These are phyloP conservation scores for Helicorthomorpha holstii DNA, from an alignment of 1,140 invertebrate genomes.

Conservation along the genomic window DNA sequence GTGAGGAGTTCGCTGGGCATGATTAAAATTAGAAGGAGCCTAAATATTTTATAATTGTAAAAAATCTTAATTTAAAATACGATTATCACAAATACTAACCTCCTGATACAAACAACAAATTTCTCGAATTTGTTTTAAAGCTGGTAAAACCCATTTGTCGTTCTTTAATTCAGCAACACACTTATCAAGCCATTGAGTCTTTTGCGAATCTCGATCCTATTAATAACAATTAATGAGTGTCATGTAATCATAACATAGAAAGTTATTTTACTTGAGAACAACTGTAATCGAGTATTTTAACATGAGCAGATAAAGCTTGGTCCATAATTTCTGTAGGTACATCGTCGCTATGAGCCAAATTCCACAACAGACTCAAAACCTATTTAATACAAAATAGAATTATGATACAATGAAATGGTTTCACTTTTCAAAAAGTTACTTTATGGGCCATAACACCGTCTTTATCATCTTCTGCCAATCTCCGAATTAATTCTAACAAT, in stretches of 20 bases:
- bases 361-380: constrained; percentile 94
- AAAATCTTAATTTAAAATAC: neutral
- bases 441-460: constrained; percentile 98
- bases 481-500: constrained; percentile 79
- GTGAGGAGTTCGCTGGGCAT: constrained; percentile 29
- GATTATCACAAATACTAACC: constrained; percentile 18
- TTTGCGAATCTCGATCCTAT: constrained; percentile 86
- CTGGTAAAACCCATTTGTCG: constrained; percentile 75
- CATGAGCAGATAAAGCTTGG: constrained; percentile 82
- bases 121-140: constrained; percentile 86
- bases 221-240: constrained; percentile 8
- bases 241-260: neutral
- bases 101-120: constrained; percentile 84
- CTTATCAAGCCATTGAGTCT: constrained; percentile 85
- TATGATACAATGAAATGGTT: neutral
- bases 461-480: constrained; percentile 93
- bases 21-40: constrained; percentile 47
- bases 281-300: constrained; percentile 95
- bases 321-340: constrained; percentile 96
- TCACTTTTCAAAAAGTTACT: constrained; percentile 27
- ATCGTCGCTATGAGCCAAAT: constrained; percentile 87
- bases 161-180: constrained; percentile 87
- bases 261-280: constrained; percentile 49
- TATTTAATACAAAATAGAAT: constrained; percentile 17
- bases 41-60: constrained; percentile 10